Conservation (phyloP, 1,140 invertebrate genomes). For the Papilio machaon region DNA sequence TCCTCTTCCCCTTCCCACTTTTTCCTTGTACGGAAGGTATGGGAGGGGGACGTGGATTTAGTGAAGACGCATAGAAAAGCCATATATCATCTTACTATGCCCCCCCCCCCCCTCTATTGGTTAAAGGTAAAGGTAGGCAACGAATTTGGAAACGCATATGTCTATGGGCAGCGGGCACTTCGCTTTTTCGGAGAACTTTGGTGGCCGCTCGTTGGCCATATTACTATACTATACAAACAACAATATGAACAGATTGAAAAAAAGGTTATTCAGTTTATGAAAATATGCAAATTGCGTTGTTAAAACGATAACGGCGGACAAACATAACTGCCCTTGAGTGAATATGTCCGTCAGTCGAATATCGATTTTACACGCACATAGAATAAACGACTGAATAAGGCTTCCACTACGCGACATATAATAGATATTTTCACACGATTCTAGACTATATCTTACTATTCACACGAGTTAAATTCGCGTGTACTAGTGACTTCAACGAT, state of each 20-base stretch:
- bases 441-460: conserved; percentile 36
- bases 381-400: conserved; percentile 66
- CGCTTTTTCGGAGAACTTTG: no score
- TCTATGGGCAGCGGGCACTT: no score
- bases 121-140: no score
- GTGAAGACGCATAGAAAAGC: no score
- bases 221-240: background rate
- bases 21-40: no score
- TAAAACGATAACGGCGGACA: conserved; percentile 46
- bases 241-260: background rate
- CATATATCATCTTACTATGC: no score
- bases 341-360: conserved; percentile 70
- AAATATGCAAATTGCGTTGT: conserved; percentile 34
- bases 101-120: no score
- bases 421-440: conserved; percentile 46
- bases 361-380: conserved; percentile 74
- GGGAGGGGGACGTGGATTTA: no score
- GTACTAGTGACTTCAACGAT: conserved; percentile 48
- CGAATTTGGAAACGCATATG: no score
- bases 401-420: conserved; percentile 61
- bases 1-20: no score
- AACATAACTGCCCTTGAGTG: conserved; percentile 62
- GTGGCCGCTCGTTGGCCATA: no score
- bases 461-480: conserved; percentile 45
- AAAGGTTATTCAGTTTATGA: conserved; percentile 21